Conservation (phyloP, 2,888 invertebrate species). For the Allygus modestus region DNA sequence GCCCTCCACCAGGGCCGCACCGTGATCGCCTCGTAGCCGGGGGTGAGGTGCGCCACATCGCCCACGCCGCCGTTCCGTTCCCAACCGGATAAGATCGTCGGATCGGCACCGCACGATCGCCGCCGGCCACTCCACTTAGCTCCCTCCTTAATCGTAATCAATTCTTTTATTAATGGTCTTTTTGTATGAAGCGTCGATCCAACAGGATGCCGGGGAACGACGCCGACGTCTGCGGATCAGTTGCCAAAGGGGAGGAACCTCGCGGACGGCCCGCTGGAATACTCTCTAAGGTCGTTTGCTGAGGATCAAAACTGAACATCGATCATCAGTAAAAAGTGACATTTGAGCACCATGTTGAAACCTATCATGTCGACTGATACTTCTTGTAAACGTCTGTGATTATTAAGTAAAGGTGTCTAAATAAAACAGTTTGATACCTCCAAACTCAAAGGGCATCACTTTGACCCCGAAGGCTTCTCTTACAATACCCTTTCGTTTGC, state of each 20-base stretch:
- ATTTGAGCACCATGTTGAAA: too few species aligned
- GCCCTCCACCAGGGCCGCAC: not conserved
- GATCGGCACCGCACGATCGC: conserved; percentile 48
- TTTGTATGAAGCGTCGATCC: conserved; percentile 55
- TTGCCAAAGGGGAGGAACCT: not conserved
- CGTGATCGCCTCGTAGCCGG: conserved; percentile 14
- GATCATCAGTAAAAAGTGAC: too few species aligned
- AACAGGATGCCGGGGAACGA: conserved; percentile 33
- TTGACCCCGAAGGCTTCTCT: too few species aligned
- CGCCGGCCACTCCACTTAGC: conserved; percentile 46
- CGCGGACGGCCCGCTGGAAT: too few species aligned
- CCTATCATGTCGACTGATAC: too few species aligned
- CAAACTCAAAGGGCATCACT: too few species aligned
- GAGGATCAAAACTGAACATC: too few species aligned
- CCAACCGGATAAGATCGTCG: conserved; percentile 51
- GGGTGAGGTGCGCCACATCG: conserved; percentile 14
- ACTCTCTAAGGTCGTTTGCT: too few species aligned
- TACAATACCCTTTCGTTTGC: too few species aligned
- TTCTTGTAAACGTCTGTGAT: too few species aligned
- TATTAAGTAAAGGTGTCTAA: too few species aligned
- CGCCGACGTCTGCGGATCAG: conserved; percentile 23
- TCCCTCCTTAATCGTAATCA: conserved; percentile 56
- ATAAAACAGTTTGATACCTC: too few species aligned
- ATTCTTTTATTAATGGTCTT: conserved; percentile 60
- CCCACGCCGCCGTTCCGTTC: conserved; percentile 43